Evolutionary conservation across 1,140 invertebrate genomes (phyloP).

Genomic region (Daktulosphaira vitifoliae): DNA sequence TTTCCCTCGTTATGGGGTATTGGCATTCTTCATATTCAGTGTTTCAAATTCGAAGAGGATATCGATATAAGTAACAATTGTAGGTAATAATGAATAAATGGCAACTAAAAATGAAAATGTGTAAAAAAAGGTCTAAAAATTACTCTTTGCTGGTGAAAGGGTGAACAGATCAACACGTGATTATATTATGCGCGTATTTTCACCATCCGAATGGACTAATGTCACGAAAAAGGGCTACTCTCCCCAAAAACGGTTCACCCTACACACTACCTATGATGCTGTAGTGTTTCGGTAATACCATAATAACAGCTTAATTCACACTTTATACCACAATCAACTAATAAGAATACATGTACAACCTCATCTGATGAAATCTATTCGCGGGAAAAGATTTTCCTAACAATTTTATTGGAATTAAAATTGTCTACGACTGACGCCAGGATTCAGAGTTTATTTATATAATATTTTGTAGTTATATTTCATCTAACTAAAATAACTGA

Average conservation of each 20-base stretch:
- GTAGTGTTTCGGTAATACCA: background rate
- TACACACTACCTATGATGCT: background rate
- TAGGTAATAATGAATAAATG: background rate
- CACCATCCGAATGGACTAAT: constrained; percentile 9
- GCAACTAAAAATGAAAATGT: constrained; percentile 3
- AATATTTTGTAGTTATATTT: no score
- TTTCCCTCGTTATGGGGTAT: constrained; percentile 10
- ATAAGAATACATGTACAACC: no score
- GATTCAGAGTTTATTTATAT: no score
- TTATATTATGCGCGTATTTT: constrained; percentile 20
- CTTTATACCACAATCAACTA: no score
- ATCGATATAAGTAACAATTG: background rate
- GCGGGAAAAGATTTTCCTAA: no score
- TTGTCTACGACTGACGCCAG: no score
- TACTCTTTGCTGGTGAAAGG: background rate
- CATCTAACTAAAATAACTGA: no score
- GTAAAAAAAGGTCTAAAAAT: no score
- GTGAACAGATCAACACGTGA: constrained; percentile 17
- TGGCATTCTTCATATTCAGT: background rate
- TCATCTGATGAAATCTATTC: no score
- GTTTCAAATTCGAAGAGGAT: constrained; percentile 7
- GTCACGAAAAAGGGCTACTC: constrained; percentile 18
- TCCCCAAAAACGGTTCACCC: constrained; percentile 5
- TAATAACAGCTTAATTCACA: constrained; percentile 20
- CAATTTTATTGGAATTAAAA: no score